A percentile compares a stretch with the other conserved stretches of the same genome.
Conservation (phyloP, 30 jellyfish, hydroid and myxozoan species). For the Aurelia coerulea region DNA sequence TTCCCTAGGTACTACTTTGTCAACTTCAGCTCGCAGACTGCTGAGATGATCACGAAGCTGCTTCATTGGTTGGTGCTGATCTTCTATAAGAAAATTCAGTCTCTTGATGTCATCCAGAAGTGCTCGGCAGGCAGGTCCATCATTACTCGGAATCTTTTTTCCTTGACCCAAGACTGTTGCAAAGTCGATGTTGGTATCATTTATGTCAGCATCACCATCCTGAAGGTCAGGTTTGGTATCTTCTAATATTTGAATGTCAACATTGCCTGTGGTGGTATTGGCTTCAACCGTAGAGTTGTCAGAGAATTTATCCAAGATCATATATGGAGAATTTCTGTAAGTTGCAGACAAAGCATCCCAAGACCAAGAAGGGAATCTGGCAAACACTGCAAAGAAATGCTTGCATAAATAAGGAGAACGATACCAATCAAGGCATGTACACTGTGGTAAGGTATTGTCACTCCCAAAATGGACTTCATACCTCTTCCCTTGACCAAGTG, state of each 20-base stretch:
- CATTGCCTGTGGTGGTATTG: not conserved
- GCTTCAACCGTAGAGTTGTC: not conserved
- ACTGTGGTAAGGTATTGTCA: too few relatives aligned
- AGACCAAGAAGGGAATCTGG: conserved; percentile 23
- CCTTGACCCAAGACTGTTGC: not conserved
- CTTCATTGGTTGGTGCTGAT: not conserved
- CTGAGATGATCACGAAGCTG: conserved; percentile 6
- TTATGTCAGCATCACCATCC: not conserved
- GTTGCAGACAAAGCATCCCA: conserved; percentile 39
- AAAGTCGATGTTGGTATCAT: not conserved
- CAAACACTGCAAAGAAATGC: conserved; percentile 32
- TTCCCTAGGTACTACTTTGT: conserved; percentile 14
- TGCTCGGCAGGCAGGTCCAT: conserved; percentile 39
- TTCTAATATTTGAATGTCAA: not conserved
- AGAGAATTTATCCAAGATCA: conserved; percentile 29
- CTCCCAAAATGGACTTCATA: conserved; percentile 33
- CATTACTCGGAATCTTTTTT: not conserved
- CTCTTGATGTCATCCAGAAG: conserved; percentile 29
- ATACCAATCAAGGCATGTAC: conserved; percentile 23
- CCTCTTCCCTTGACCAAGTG: not conserved
- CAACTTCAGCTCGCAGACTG: conserved; percentile 4
- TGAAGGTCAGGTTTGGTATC: not conserved
- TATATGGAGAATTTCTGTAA: conserved; percentile 37
- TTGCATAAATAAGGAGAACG: conserved; percentile 28
- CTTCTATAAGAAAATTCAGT: conserved; percentile 32